Evolutionary conservation across 2,888 invertebrate genomes (phyloP), one percentile per base, ranked within the genome.

Genomic region (Teleiodes luculella): DNA sequence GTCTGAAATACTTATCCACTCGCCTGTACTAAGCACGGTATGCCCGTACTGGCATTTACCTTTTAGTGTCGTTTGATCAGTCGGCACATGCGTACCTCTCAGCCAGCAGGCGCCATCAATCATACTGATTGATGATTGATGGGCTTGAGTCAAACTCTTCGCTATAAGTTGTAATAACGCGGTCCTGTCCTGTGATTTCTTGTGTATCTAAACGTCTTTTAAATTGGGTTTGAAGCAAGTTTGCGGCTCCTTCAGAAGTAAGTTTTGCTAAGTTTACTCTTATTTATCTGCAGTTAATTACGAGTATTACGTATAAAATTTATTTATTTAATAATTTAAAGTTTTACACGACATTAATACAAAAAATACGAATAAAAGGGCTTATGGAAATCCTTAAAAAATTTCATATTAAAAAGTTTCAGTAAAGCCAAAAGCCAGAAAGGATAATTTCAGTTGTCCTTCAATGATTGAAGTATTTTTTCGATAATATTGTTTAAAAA

Each of bases 101-200:
- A 24, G 20, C 43, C 10, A n/a, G 20, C 24, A 3, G 24, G 20
- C 18, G 49, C 20, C 36, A 80, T 83, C 80, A 76, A 83, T 85
- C 84, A 82, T 64, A 62, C 68, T 84, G 85, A 86, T 85, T 76
- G 83, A 86, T 83, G 76, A 56, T 63, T 66, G 57, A n/a, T n/a
- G n/a, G n/a, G n/a, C n/a, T n/a, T 51, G 43, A 18, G 43, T 28
- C 20, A 2, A 28, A 43, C 18, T 33, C 33, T 14, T n/a, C 33
- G 20, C 20, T 6, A 11, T n/a, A 8, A 16, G 18, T 33, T 33
- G 24, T 48, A 48, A 48, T 35, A 35, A 18, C 18, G 18, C 11
- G 47, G 11, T 14, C 4, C 31, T 18, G 14, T 11, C 18, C 8
- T 7, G n/a, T 10, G 1, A 3, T 7, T 31, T 31, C 48, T 18